Evolutionary conservation across 2,888 invertebrate species (phyloP).

Genomic region (Tortrix viridana): DNA sequence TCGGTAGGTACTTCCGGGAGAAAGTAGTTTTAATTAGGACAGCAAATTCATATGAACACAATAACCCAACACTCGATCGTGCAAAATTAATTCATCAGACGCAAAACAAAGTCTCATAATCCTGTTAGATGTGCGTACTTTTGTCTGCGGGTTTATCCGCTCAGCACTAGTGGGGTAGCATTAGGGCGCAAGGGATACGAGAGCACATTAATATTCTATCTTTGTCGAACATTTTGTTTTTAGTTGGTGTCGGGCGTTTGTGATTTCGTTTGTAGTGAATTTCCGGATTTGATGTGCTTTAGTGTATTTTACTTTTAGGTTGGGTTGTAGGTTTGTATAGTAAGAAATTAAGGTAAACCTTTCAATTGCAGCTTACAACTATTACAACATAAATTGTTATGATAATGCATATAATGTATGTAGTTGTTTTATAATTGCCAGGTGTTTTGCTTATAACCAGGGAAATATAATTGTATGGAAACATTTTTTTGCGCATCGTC

Average conservation of each 20-base stretch:
- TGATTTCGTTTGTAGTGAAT: conserved; percentile 46
- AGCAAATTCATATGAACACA: conserved; percentile 24
- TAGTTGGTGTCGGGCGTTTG: conserved; percentile 47
- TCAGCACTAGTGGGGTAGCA: conserved; percentile 42
- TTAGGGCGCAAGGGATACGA: conserved; percentile 38
- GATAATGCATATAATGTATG: too few species aligned
- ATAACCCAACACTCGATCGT: conserved; percentile 46
- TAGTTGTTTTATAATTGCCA: too few species aligned
- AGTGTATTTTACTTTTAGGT: neutral
- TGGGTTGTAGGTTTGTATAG: neutral
- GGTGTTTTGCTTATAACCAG: too few species aligned
- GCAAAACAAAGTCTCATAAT: conserved; percentile 70
- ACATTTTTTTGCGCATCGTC: neutral
- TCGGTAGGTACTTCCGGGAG: conserved; percentile 6
- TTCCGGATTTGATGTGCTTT: conserved; percentile 9
- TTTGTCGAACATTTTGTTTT: conserved; percentile 73
- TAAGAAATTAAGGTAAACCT: neutral
- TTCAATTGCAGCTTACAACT: too few species aligned
- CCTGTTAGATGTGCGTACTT: conserved; percentile 61
- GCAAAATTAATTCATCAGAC: conserved; percentile 64
- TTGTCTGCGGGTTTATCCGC: conserved; percentile 55
- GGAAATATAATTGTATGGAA: neutral
- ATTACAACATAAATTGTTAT: too few species aligned
- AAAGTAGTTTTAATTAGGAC: conserved; percentile 22
- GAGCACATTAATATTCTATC: conserved; percentile 78